Evolutionary conservation across 2,888 invertebrate species (phyloP), one percentile per base, ranked within the genome.

Genomic region (Schizaphis graminum): DNA sequence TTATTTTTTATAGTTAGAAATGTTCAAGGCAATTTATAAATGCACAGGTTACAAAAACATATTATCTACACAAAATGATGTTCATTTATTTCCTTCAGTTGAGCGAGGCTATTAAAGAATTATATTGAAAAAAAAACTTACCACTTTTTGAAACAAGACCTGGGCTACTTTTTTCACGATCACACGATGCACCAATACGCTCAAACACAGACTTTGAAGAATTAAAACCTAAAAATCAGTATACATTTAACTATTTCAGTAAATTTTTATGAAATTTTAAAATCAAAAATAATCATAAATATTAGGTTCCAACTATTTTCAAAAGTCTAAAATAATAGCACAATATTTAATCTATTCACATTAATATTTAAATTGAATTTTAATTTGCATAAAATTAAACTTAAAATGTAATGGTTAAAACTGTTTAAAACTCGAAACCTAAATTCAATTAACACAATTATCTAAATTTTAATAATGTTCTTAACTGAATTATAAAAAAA

Each of bases 91-190:
- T 77, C 77, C 1, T 7, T 21, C 16, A 35, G 4, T 77, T 77
- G 67, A 16, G 16, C 0, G 13, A n/a, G 5, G 13, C 4, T n/a
- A n/a, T 5, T n/a, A 67, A 16, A 13, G 13, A n/a, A 16, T 67
- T 67, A 67, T 16, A 5, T n/a, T 67, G 16, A 35, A 77, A 77
- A 35, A 77, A 77, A 77, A 77, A 85, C 91, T 61, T 91, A 94
- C 94, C 94, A 91, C 94, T 94, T 94, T 94, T 94, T 1, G 94
- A 94, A 26, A 94, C 94, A 91, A 94, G 91, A 53, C 94, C 94
- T 13, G 94, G 94, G 67, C 91, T 91, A 8, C 7, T 94, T 44
- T 94, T 91, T 86, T 91, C 85, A 86, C 86, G 89, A 44, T 94
- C 94, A 91, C 94, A 94, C 3, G 94, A 67, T 53, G 94, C 94